Base-by-base conservation (phyloP, 2,888 invertebrate genomes). In the Andrena minutula region DNA sequence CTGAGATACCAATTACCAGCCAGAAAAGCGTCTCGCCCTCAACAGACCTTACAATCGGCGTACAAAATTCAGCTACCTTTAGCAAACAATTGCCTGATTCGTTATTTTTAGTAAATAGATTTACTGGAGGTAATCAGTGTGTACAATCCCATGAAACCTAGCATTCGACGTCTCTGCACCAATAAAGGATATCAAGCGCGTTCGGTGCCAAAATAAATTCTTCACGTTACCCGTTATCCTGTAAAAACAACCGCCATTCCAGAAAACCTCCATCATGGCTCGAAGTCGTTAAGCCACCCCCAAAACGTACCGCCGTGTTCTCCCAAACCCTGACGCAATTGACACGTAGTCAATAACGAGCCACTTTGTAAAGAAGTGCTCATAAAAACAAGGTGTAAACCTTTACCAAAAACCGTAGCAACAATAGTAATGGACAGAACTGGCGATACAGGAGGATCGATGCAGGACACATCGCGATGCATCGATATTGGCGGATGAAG, bases 251-350 rank as follows among this genome's bases (percentile, higher is more conserved):
- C 53, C 8, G 1, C 7, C 10, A 53, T 23, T 53, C 20, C 10
- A 23, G 23, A 53, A 53, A 53, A 23, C 3, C 23, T 53, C 20
- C 53, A 23, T 10, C 53, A 53, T 3, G 23, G 10, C 23, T 53
- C 23, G 53, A 53, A 53, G 53, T 53, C 53, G 23, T 53, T 53
- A 53, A 51, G n/a, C 49, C 49, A 41, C 41, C 41, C 35, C 41
- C 41, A 41, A 41, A 41, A 41, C 41, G 12, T 41, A 41, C 3
- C 12, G 41, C 12, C 12, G 41, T 41, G 41, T 41, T 51, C 49
- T 51, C 49, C 7, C 6, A 53, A 23, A 20, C 23, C 53, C 53
- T 53, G 23, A 1, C 10, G 23, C 23, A n/a, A 53, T 53, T 23
- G 23, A 53, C 53, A 53, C 23, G 53, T 53, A 23, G 20, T 53